phyloP scores from a whole-genome alignment of 2,113 vertebrate species.

The Sylvietta virens region DNA sequence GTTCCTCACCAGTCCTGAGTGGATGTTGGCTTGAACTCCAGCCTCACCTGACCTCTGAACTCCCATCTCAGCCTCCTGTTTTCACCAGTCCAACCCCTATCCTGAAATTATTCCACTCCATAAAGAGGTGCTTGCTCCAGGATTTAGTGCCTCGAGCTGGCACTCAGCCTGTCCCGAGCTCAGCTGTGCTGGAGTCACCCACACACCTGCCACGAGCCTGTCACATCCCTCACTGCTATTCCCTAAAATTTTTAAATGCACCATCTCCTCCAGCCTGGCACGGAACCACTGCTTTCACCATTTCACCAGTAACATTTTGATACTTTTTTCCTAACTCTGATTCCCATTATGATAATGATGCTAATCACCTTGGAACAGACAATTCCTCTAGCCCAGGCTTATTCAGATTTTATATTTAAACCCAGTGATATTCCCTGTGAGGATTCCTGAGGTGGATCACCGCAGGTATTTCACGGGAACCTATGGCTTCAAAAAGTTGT shows the following conservation, averaged over 20 bases:
- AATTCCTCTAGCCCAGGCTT: neutral
- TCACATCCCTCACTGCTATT: neutral
- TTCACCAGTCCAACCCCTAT: neutral
- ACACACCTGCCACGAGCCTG: neutral
- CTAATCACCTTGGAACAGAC: neutral
- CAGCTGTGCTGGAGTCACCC: neutral
- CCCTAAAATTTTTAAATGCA: neutral
- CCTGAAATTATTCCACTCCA: neutral
- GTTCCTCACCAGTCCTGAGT: neutral
- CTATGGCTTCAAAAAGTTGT: neutral
- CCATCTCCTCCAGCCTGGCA: neutral
- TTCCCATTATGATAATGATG: neutral
- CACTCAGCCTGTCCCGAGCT: neutral
- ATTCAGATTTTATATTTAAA: neutral
- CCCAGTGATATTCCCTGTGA: neutral
- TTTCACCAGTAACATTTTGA: neutral
- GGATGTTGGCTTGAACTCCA: neutral
- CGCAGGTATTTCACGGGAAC: neutral
- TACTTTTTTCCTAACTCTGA: neutral
- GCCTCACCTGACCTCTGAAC: accelerated
- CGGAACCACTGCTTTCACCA: neutral
- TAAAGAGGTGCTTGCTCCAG: neutral
- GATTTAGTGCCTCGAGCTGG: neutral
- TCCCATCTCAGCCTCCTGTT: neutral
- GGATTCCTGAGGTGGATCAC: neutral